Evolutionary conservation across 2,113 vertebrate species (phyloP).

Genomic region (Eubucco bourcierii): DNA sequence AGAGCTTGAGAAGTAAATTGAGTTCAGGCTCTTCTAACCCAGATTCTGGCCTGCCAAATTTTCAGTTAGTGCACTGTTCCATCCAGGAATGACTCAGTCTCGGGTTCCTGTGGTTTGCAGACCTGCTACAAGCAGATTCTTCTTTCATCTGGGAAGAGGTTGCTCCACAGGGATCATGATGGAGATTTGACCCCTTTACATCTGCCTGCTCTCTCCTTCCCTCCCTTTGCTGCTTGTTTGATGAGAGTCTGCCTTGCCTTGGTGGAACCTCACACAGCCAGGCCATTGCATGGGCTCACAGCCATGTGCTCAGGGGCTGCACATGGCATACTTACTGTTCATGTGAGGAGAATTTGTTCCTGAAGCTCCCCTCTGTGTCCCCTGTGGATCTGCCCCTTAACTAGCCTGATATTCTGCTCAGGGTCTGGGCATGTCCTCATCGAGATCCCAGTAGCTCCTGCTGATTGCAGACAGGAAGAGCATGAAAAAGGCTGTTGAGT

Average conservation of each 20-base stretch:
- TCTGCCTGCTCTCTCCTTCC: not conserved
- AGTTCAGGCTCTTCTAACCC: not conserved
- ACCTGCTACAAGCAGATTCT: not conserved
- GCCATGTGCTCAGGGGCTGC: not conserved
- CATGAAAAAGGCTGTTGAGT: not conserved
- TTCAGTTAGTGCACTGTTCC: not conserved
- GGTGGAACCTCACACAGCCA: not conserved
- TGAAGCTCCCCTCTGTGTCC: not conserved
- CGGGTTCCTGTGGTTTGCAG: not conserved
- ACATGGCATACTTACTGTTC: not conserved
- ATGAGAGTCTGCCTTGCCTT: not conserved
- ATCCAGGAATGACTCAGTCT: not conserved
- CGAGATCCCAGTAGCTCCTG: not conserved
- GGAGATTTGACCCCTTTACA: not conserved
- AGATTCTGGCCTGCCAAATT: not conserved
- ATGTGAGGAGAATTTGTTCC: not conserved
- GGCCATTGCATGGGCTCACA: not conserved
- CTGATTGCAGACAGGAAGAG: not conserved
- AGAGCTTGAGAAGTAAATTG: not conserved
- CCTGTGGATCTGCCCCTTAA: not conserved
- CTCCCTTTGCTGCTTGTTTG: not conserved
- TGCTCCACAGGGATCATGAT: not conserved
- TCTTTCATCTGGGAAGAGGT: not conserved
- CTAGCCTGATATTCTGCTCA: not conserved
- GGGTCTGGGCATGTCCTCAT: not conserved